Base-by-base conservation (phyloP, 2,113 vertebrate genomes). In the Pseudopodoces humilis region DNA sequence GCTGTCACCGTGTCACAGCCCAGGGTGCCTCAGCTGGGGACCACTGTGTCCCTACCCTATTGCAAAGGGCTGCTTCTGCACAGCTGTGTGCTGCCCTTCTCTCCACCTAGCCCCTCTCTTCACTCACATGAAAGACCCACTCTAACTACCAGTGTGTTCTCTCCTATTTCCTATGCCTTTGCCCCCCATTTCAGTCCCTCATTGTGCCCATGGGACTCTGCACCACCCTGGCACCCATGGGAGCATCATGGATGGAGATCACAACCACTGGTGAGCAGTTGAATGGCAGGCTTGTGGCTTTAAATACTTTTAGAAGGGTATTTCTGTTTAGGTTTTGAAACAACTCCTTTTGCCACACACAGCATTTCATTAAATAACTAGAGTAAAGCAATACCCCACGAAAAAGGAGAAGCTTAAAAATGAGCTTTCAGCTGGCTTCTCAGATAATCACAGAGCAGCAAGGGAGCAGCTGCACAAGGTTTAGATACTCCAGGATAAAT, bases 401-500 rank as follows among this genome's bases (percentile, higher is more conserved):
- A 69, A 74, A 95, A 89, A 68, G 46, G 46, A 86, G 70, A 89
- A 87, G n/a, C 35, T 58, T 69, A 55, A 79, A 76, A 12, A 17
- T 0, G 3, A 72, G 62, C 58, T 84, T 93, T 84, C 62, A 79
- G 28, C 52, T 82, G 65, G 56, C 47, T 94, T 87, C 75, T 79
- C 63, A 80, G 35, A 62, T 63, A 76, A 91, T 77, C 70, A 79
- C 14, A 44, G 30, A 53, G 22, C 62, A 43, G 55, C 0, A 0
- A 49, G 41, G 33, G 33, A 92, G 78, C 67, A 72, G 27, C 70
- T 58, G 49, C 35, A 76, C 14, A 39, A 79, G 70, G 70, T 58
- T 91, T 60, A 82, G 65, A 65, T 87, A 80, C 35, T 93, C 35
- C 75, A 83, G 78, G 82, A 94, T 70, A 65, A 91, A 87, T 85